Evolutionary conservation across 2,113 vertebrate genomes (phyloP).

Genomic region (Beaufortia kweichowensis): DNA sequence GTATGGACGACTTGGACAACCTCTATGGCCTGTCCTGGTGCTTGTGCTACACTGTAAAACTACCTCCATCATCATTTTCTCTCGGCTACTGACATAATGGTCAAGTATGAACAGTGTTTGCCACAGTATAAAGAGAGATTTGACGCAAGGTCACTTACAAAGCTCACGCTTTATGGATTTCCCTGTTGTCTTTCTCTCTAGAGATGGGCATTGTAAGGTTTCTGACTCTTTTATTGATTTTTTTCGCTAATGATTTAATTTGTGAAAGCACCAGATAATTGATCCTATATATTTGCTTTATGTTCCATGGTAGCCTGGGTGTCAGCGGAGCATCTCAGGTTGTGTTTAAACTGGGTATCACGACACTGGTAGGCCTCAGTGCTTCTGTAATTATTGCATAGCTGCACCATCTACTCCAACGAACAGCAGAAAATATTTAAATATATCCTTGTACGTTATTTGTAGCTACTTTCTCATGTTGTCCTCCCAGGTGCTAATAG

Average conservation of each 20-base stretch:
- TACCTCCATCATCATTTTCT: conserved; percentile 27
- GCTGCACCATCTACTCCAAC: too few species aligned
- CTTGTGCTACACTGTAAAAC: conserved; percentile 43
- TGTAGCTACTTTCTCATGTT: too few species aligned
- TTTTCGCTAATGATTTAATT: background rate
- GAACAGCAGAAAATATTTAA: too few species aligned
- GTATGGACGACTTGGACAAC: conserved; percentile 49
- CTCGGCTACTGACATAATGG: conserved; percentile 41
- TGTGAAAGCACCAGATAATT: background rate
- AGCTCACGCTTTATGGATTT: background rate
- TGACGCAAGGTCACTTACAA: conserved; percentile 10
- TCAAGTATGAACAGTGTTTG: conserved; percentile 28
- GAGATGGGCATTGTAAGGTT: background rate
- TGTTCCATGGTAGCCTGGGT: too few species aligned
- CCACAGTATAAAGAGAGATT: conserved; percentile 23
- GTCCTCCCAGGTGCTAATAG: too few species aligned
- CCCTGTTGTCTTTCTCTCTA: background rate
- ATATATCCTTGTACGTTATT: too few species aligned
- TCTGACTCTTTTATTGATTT: too few species aligned
- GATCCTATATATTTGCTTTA: too few species aligned
- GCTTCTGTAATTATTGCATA: too few species aligned
- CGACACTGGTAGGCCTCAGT: too few species aligned
- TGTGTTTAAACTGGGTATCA: too few species aligned
- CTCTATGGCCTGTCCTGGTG: conserved; percentile 57
- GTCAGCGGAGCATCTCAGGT: too few species aligned